These are phyloP conservation scores for Physeter macrocephalus DNA, from an alignment of 2,113 vertebrate genomes.

Conservation along the genomic window DNA sequence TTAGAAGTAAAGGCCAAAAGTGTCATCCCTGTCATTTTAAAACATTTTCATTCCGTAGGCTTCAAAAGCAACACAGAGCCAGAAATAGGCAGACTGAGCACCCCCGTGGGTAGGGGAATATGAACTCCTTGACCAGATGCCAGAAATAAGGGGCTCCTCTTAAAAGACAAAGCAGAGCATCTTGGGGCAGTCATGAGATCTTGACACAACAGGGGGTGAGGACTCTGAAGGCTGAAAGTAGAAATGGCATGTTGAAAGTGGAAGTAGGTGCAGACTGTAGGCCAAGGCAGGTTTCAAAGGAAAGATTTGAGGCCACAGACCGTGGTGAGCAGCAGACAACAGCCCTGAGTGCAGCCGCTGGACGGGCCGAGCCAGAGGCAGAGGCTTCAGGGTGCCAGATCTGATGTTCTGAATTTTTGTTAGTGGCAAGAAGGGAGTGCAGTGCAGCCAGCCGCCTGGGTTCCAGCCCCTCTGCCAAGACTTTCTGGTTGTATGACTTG, in stretches of 20 bases:
- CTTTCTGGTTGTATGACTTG: not conserved
- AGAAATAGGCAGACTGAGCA: constrained; percentile 15
- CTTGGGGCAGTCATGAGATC: not conserved
- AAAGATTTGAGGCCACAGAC: not conserved
- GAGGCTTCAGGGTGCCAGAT: fast-evolving
- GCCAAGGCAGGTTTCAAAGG: not conserved
- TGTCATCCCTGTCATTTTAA: not conserved
- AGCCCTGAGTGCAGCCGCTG: not conserved
- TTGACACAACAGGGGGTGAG: not conserved
- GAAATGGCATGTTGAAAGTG: not conserved
- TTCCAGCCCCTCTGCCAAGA: not conserved
- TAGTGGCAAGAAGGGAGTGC: fast-evolving
- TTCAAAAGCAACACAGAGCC: constrained; percentile 39
- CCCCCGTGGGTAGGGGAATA: not conserved
- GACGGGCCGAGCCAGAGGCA: fast-evolving
- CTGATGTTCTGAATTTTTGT: not conserved
- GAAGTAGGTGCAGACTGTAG: not conserved
- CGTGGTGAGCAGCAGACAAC: not conserved
- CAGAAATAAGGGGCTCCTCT: constrained; percentile 6
- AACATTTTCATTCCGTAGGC: not conserved
- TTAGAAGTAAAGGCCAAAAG: not conserved
- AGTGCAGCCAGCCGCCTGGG: not conserved
- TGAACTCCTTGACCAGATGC: constrained; percentile 23
- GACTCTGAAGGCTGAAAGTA: not conserved
- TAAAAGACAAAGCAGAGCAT: not conserved